These are phyloP conservation scores for Stenotaenia linearis DNA, from an alignment of 2,888 invertebrate genomes.

Conservation along the genomic window DNA sequence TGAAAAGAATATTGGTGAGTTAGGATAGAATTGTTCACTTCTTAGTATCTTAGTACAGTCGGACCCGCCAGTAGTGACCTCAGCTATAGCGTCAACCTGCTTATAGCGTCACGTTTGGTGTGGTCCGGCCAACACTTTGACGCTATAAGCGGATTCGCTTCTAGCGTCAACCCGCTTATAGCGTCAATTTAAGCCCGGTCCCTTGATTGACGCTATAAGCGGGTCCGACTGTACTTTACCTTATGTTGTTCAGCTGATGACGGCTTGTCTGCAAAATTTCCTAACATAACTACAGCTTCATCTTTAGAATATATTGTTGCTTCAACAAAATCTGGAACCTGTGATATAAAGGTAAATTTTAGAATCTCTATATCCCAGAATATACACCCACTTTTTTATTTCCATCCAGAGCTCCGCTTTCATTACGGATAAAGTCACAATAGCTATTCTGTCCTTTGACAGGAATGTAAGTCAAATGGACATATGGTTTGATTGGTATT, in stretches of 20 bases:
- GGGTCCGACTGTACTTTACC: not conserved
- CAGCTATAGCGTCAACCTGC: no score
- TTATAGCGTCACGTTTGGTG: no score
- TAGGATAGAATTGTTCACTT: no score
- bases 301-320: constrained; percentile 60
- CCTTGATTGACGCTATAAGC: no score
- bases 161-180: no score
- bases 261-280: constrained; percentile 59
- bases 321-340: constrained; percentile 59
- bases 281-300: constrained; percentile 61
- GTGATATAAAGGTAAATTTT: not conserved
- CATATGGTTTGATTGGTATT: constrained; percentile 59
- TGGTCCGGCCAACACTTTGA: no score
- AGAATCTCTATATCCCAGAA: no score
- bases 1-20: constrained; percentile 34
- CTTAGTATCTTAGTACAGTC: no score
- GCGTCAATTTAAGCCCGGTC: no score
- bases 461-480: constrained; percentile 60
- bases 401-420: constrained; percentile 56
- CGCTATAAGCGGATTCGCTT: no score
- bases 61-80: no score
- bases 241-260: constrained; percentile 36
- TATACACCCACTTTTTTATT: constrained; percentile 38
- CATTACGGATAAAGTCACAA: constrained; percentile 57
- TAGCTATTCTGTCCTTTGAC: constrained; percentile 59